phyloP scores from a whole-genome alignment of 2,888 invertebrate genomes.

The Carabus problematicus region DNA sequence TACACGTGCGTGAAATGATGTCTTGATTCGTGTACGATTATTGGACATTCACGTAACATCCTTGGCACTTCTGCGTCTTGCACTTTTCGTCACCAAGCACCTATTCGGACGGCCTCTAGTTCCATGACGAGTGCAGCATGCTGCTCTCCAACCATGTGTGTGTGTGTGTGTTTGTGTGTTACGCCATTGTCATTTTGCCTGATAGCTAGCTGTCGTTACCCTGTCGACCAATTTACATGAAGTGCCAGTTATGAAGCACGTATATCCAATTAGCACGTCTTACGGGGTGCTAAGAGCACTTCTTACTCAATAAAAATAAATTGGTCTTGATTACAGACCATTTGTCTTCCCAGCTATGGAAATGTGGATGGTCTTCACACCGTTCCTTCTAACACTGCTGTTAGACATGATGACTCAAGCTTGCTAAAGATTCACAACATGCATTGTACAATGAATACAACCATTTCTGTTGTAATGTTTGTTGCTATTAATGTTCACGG shows the following conservation, averaged over 20 bases:
- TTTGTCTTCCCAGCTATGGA: not conserved
- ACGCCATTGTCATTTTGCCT: slow-evolving; percentile 27
- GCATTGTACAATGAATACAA: no score
- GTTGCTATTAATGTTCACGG: no score
- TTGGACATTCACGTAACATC: not conserved
- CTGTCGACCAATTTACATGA: slow-evolving; percentile 32
- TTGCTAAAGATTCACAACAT: no score
- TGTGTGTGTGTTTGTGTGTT: slow-evolving; percentile 9
- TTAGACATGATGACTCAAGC: no score
- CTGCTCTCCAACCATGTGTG: not conserved
- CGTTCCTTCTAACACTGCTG: no score
- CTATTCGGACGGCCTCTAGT: not conserved
- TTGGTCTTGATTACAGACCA: slow-evolving; percentile 21
- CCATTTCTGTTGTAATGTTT: no score
- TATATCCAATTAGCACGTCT: slow-evolving; percentile 37
- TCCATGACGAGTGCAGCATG: no score
- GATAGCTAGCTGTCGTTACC: slow-evolving; percentile 3
- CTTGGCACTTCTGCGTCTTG: not conserved
- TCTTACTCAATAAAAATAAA: slow-evolving; percentile 29
- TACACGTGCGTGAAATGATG: no score
- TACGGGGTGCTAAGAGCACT: slow-evolving; percentile 26
- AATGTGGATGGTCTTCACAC: no score
- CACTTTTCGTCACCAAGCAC: not conserved
- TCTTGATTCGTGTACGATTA: no score
- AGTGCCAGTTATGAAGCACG: slow-evolving; percentile 11